These are phyloP conservation scores for Marmota flaviventris DNA, from an alignment of 2,113 vertebrate genomes.

Conservation along the genomic window DNA sequence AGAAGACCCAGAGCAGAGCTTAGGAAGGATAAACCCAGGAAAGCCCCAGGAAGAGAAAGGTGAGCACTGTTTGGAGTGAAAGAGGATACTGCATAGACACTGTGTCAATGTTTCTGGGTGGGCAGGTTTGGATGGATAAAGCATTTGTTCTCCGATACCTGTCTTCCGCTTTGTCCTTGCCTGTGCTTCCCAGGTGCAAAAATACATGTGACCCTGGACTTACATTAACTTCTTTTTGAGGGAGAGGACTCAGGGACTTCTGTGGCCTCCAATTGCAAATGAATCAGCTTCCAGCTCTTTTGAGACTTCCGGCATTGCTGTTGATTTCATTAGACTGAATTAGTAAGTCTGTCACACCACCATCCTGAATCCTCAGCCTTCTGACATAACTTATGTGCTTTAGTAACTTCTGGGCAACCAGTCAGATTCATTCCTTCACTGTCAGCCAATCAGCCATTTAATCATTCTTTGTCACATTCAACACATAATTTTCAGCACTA, in stretches of 20 bases:
- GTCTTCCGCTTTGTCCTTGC: background rate
- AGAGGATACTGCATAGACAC: background rate
- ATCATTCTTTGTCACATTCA: constrained; percentile 41
- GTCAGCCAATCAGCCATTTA: background rate
- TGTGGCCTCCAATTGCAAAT: background rate
- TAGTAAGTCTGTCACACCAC: background rate
- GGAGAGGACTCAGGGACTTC: background rate
- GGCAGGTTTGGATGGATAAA: background rate
- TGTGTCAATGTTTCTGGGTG: background rate
- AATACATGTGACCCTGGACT: background rate
- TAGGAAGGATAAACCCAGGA: background rate
- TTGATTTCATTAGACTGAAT: background rate
- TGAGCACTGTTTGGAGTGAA: background rate
- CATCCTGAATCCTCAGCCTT: background rate
- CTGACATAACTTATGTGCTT: background rate
- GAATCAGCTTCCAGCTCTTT: background rate
- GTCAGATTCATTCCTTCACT: constrained; percentile 45
- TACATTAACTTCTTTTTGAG: background rate
- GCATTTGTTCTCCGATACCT: background rate
- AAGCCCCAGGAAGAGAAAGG: background rate
- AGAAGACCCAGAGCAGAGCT: background rate
- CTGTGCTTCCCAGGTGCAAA: background rate
- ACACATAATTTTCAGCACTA: constrained; percentile 25
- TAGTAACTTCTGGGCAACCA: constrained; percentile 44
- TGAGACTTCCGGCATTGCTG: background rate